Evolutionary conservation across 1,140 invertebrate genomes (phyloP).

Genomic region (Drosophila orosa): DNA sequence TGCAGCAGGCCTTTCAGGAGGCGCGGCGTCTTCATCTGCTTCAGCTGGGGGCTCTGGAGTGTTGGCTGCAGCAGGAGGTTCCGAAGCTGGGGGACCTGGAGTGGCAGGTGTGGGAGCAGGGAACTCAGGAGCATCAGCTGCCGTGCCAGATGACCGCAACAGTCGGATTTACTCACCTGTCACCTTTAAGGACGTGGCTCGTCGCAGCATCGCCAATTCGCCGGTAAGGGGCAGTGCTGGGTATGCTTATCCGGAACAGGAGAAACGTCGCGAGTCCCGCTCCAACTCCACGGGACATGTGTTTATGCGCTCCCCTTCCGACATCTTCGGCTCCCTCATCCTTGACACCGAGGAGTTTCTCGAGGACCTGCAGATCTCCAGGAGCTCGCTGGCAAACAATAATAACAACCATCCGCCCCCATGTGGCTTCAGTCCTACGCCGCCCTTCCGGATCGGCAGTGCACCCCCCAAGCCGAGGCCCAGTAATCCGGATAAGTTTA

Average conservation of each 20-base stretch:
- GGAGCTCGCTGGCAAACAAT: constrained; percentile 59
- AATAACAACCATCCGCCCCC: constrained; percentile 46
- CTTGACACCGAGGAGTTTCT: constrained; percentile 87
- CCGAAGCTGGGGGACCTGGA: constrained; percentile 81
- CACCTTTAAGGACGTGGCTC: constrained; percentile 92
- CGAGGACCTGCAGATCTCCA: constrained; percentile 85
- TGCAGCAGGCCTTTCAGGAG: constrained; percentile 83
- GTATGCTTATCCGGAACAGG: constrained; percentile 43
- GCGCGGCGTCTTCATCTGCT: constrained; percentile 39
- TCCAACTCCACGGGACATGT: constrained; percentile 86
- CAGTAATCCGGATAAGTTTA: constrained; percentile 76
- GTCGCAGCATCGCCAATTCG: constrained; percentile 90
- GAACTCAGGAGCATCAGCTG: constrained; percentile 83
- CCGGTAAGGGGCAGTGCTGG: constrained; percentile 85
- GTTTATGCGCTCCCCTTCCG: constrained; percentile 84
- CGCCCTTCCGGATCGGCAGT: constrained; percentile 78
- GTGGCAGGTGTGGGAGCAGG: constrained; percentile 72
- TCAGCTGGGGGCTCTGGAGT: constrained; percentile 80
- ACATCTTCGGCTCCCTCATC: constrained; percentile 85
- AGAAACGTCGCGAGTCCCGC: constrained; percentile 84
- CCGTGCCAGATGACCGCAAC: constrained; percentile 85
- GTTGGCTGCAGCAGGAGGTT: constrained; percentile 80
- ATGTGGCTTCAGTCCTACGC: constrained; percentile 72
- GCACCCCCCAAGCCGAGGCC: constrained; percentile 74
- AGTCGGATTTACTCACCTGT: constrained; percentile 91